These are phyloP conservation scores for Drosophila miranda DNA, from an alignment of 1,140 invertebrate species.

Conservation along the genomic window DNA sequence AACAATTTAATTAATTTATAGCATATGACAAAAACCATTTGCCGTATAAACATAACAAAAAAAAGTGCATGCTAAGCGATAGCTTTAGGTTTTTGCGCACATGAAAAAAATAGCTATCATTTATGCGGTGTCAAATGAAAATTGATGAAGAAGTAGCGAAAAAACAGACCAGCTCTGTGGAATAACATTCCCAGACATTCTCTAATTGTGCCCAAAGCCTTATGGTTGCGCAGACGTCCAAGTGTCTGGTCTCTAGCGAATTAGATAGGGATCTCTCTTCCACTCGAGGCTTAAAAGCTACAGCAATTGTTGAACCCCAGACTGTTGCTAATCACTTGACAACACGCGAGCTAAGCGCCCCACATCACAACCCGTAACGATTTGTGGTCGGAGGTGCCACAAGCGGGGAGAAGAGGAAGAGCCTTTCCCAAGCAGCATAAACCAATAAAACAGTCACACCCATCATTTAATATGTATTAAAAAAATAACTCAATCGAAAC, in stretches of 20 bases:
- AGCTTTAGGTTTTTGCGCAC: not conserved
- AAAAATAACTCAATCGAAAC: conserved; percentile 44
- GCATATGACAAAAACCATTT: conserved; percentile 33
- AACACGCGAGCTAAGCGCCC: conserved; percentile 47
- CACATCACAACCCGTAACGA: too few species aligned
- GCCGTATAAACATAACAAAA: conserved; percentile 19
- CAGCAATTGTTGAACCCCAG: conserved; percentile 3
- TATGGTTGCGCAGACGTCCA: conserved; percentile 26
- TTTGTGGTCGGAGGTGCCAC: not conserved
- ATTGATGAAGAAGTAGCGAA: not conserved
- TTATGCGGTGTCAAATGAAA: conserved; percentile 10
- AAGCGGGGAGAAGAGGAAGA: not conserved
- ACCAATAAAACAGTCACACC: conserved; percentile 44
- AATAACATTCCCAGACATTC: conserved; percentile 25
- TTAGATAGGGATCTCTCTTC: conserved; percentile 46
- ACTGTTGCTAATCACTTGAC: conserved; percentile 57
- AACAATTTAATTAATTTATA: conserved; percentile 75
- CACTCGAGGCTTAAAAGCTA: conserved; percentile 31
- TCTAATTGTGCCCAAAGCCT: conserved; percentile 36
- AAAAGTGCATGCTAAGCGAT: conserved; percentile 17
- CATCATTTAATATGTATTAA: conserved; percentile 53
- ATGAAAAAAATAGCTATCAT: conserved; percentile 1
- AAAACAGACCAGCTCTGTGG: not conserved
- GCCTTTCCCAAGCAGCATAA: conserved; percentile 5
- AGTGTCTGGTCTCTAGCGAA: conserved; percentile 7